Evolutionary conservation across 2,113 vertebrate genomes (phyloP), one percentile per base, ranked within the genome.

Genomic region (rabbit (Oryctolagus cuniculus)): DNA sequence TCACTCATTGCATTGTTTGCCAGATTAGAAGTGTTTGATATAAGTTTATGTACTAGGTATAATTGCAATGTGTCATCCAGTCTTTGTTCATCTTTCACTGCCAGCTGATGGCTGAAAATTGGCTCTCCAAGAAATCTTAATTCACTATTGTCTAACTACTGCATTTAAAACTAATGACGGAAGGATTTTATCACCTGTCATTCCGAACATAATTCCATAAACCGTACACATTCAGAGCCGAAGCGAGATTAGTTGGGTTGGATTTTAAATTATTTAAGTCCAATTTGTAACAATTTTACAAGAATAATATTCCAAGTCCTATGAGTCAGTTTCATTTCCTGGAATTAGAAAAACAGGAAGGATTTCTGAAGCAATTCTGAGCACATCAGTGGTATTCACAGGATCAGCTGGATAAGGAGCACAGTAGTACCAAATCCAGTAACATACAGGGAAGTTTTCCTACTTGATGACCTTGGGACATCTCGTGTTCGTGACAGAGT

Each of bases 51-150:
- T 95, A 90, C 85, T 93, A 96, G 49, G 79, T 96, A 92, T 94
- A 96, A 97, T 96, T 97, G 93, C 92, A 97, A 38, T 92, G 93
- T 96, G 90, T 91, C 81, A 95, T 79, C 77, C 38, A 87, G 55
- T 92, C 92, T 97, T 93, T 96, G 85, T 96, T 97, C 92, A 95
- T 95, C 82, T 95, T 96, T 96, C 49, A 84, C 63, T 87, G 92
- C 64, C 77, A 92, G 63, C n/a, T 93, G 85, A 94, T 95, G 92
- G 61, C 78, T 95, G 94, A 95, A 97, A 96, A 95, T 75, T 90
- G 81, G 69, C 95, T 95, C 88, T 95, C 77, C 34, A 93, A 88
- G 94, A 97, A 95, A 96, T 95, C 88, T 95, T 90, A 96, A 96
- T 95, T 96, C 96, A 93, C 85, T 93, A 86, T 97, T 94, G 92